Evolutionary conservation across 2,888 invertebrate species (phyloP).

Genomic region (Troides helena): DNA sequence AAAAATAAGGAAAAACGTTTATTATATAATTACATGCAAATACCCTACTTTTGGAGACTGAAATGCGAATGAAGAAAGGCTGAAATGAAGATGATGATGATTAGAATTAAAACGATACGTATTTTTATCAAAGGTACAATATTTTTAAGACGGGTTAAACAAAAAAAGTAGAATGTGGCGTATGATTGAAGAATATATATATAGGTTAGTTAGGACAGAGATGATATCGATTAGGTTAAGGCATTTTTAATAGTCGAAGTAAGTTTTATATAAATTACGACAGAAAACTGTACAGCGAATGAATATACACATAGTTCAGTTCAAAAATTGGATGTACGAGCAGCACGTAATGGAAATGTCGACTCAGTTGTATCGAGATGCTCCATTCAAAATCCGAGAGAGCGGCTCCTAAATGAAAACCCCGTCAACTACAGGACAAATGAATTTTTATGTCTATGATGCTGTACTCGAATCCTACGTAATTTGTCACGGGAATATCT

Average conservation of each 20-base stretch:
- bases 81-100: no score
- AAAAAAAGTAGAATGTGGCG: no score
- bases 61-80: no score
- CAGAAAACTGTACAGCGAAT: background rate
- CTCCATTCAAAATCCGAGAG: constrained; percentile 19
- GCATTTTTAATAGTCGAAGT: no score
- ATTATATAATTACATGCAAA: background rate
- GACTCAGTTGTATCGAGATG: constrained; percentile 23
- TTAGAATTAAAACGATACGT: no score
- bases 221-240: no score
- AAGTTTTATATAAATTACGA: background rate
- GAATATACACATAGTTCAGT: constrained; percentile 20
- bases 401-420: constrained; percentile 24
- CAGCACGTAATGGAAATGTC: constrained; percentile 29
- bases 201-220: no score
- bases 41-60: no score
- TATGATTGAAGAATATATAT: no score
- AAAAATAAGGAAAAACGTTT: background rate
- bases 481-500: background rate
- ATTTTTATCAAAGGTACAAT: no score
- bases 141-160: no score
- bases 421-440: constrained; percentile 20
- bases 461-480: background rate
- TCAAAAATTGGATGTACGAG: constrained; percentile 14
- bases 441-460: constrained; percentile 18